Evolutionary conservation across 2,797 vertebrate species (phyloP), one percentile per base, ranked within the genome.

Genomic region (Sebastes iracundus): DNA sequence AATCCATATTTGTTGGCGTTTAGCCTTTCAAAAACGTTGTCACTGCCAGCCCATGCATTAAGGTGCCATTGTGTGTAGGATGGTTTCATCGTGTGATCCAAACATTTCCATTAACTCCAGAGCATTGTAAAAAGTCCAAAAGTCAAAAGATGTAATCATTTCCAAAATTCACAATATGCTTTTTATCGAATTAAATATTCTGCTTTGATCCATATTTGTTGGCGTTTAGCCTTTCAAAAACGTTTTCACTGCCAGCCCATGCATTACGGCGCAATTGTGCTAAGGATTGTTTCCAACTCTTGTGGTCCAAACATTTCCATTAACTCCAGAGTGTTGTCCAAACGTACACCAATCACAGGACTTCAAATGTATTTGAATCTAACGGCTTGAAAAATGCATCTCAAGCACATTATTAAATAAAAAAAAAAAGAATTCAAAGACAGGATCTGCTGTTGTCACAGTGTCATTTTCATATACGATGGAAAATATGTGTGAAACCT

Each of bases 231-330:
- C 18, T 49, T 49, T 49, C 46, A 49, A 49, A 49, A 52, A n/a
- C 0, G 6, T 9, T n/a, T n/a, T 52, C 49, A 52, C 49, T n/a
- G 20, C 49, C 20, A 52, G 0, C 8, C 2, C 49, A 52, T 52
- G 49, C 49, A 52, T 52, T 52, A 52, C 2, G 49, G 18, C 18
- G 18, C 49, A 9, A 52, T 9, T 52, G 49, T 52, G 20, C 46
- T 0, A 0, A 55, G 10, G 52, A 55, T 12, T 12, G 18, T 55
- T 22, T 22, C 22, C 1, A 55, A 23, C 14, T 58, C 25, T 8
- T 14, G 53, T 55, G 53, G 3, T 23, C 22, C 53, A 55, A 55
- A 55, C n/a, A 7, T 56, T 56, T 56, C 55, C 55, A 14, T 13
- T 56, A 25, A 25, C 55, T 56, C 55, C 55, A 56, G 55, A 25